Percentiles rank a stretch among this genome's conserved stretches.
Evolutionary conservation across 2,888 invertebrate genomes (phyloP).

Genomic region (Muscina levida): DNA sequence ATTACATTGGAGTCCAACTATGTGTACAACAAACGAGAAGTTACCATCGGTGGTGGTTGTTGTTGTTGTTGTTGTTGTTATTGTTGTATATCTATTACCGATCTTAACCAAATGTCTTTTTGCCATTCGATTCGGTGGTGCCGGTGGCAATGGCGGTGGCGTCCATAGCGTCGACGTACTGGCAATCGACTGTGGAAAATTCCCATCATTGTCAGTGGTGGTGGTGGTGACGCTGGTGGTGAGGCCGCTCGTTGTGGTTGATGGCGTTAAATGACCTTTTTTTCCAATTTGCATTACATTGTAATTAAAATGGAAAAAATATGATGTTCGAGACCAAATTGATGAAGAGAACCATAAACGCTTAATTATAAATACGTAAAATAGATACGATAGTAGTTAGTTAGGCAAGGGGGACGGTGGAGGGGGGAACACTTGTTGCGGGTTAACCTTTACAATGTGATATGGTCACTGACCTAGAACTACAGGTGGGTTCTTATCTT

Average conservation of each 20-base stretch:
- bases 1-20: background rate
- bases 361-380: constrained; percentile 7
- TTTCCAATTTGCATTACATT: constrained; percentile 43
- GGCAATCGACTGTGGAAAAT: constrained; percentile 13
- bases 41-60: background rate
- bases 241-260: constrained; percentile 5
- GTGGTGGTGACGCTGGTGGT: background rate
- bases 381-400: too few relatives aligned
- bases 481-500: too few relatives aligned
- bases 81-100: background rate
- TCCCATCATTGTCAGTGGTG: constrained; percentile 17
- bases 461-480: too few relatives aligned
- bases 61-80: too few relatives aligned
- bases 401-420: too few relatives aligned
- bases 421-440: too few relatives aligned
- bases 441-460: too few relatives aligned
- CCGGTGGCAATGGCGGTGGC: too few relatives aligned
- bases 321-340: constrained; percentile 37
- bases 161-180: background rate
- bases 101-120: constrained; percentile 8
- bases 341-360: constrained; percentile 22
- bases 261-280: constrained; percentile 61
- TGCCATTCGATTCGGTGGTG: too few relatives aligned
- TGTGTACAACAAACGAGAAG: too few relatives aligned
- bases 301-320: constrained; percentile 59